Conservation (phyloP, 2,113 vertebrate species). For the Sarotherodon lohbergeri region DNA sequence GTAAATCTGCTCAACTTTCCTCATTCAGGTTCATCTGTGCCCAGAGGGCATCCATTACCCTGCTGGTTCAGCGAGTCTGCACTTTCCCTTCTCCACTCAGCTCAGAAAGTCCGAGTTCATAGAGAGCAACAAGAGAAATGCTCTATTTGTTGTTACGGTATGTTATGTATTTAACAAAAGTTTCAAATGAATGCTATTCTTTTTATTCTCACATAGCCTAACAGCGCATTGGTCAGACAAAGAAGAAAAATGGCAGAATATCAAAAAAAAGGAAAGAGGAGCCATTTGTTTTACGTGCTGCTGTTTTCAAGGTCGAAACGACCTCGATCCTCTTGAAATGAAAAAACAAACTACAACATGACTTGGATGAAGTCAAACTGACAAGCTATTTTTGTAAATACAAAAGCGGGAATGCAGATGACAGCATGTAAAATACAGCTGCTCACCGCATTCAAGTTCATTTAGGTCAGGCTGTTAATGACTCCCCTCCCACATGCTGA, state of each 20-base stretch:
- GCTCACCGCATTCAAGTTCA: neutral
- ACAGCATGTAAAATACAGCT: neutral
- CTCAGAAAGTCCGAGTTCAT: neutral
- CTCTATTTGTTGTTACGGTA: neutral
- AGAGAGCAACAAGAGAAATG: neutral
- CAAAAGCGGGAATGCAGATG: neutral
- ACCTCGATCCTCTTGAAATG: neutral
- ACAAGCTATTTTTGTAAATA: neutral
- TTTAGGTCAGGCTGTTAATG: slow-evolving; percentile 24
- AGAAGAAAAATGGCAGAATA: neutral
- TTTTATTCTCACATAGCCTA: neutral
- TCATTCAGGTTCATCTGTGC: slow-evolving; percentile 31
- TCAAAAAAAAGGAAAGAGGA: neutral
- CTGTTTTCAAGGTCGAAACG: neutral
- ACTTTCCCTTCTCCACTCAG: neutral
- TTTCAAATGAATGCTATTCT: neutral
- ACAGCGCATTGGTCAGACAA: neutral
- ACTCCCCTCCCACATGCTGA: neutral
- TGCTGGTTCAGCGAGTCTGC: neutral
- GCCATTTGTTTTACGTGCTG: neutral
- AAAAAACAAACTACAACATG: neutral
- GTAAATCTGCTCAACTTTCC: slow-evolving; percentile 54
- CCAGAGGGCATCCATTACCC: slow-evolving; percentile 14
- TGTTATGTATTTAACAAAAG: neutral
- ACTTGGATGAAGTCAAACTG: neutral